Base-by-base conservation (phyloP, 1,140 invertebrate genomes). In the Neodiprion virginianus region DNA sequence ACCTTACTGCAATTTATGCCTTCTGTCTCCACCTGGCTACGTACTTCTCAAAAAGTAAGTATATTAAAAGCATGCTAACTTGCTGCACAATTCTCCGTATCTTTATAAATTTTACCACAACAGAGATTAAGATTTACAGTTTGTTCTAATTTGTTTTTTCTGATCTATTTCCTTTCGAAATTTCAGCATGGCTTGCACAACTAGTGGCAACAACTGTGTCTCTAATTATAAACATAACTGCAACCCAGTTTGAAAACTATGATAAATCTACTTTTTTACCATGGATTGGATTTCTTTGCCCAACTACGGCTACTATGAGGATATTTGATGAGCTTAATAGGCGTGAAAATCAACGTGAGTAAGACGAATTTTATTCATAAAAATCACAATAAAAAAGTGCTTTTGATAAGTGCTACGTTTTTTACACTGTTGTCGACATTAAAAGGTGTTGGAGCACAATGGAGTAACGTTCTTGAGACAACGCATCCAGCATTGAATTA, bases 381-480 rank as follows among this genome's bases (percentile, higher is more conserved):
- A 1, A 1, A 40, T 40, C 28, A 40, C 28, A 40, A 40, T 40
- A 40, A 40, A 40, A 1, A 40, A 40, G 28, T 40, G 28, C 28
- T 40, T 7, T 4, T 40, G 28, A 40, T 40, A 1, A 40, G 9
- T 21, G 28, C 7, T n/a, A 74, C 61, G 28, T 79, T 72, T 77
- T 89, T 72, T 87, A 86, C 86, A 79, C 88, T 82, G 72, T 40
- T 40, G 28, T 40, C 28, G 5, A 40, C 28, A 40, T 40, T 40
- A 40, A 40, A 40, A 87, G 88, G 82, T 88, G 84, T 84, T 88
- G 91, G 88, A 14, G 83, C 91, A 61, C 91, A 92, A 78, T 93
- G 91, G 92, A 79, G 78, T 49, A 91, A 91, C 74, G 79, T 93
- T 8, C 84, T 80, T 21, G 23, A 76, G 3, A 86, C 86, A n/a